Evolutionary conservation across 2,113 vertebrate species (phyloP).

Genomic region (Agelaius phoeniceus): DNA sequence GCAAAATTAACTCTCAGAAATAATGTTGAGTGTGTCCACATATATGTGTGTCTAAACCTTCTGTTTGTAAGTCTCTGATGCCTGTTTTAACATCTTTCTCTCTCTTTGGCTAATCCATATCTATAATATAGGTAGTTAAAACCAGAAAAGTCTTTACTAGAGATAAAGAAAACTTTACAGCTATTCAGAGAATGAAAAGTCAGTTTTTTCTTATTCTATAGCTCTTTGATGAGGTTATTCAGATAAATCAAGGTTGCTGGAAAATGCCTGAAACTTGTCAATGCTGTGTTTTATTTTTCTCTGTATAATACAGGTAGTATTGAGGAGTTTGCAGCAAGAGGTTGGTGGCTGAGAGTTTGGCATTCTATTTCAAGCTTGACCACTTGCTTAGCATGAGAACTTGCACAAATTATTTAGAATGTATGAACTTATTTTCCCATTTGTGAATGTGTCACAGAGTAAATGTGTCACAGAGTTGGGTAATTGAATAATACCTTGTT

Average conservation of each 20-base stretch:
- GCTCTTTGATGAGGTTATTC: neutral
- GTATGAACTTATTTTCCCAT: neutral
- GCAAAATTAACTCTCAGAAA: constrained; percentile 29
- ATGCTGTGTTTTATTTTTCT: neutral
- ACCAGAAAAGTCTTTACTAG: neutral
- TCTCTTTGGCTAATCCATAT: neutral
- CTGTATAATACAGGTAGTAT: neutral
- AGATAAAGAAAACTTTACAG: neutral
- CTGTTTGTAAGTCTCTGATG: constrained; percentile 30
- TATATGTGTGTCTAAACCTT: neutral
- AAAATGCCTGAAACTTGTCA: neutral
- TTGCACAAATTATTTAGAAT: neutral
- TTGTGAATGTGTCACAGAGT: neutral
- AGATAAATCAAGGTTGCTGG: neutral
- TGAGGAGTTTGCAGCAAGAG: neutral
- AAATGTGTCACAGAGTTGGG: neutral
- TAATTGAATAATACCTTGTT: neutral
- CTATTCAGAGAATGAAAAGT: neutral
- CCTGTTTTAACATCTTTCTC: constrained; percentile 18
- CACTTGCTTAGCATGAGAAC: neutral
- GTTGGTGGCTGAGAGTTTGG: neutral
- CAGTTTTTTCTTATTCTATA: neutral
- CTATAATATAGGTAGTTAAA: neutral
- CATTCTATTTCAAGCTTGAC: neutral
- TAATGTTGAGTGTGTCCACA: neutral